Conservation (phyloP, 2,888 invertebrate species). For the Xylocampa areola region DNA sequence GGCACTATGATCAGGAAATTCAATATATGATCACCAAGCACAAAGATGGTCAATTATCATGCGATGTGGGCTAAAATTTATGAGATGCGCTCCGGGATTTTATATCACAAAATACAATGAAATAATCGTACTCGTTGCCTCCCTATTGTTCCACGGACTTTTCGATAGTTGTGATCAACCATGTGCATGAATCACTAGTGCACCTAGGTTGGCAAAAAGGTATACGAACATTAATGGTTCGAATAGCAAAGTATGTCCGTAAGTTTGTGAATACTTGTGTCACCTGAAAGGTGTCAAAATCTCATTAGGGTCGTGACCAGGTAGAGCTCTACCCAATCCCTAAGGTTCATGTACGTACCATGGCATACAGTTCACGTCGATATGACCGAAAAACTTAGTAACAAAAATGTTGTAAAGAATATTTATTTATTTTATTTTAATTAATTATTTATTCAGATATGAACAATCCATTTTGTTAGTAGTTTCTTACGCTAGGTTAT, state of each 20-base stretch:
- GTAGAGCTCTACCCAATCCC: constrained; percentile 65
- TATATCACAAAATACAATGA: constrained; percentile 23
- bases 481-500: too few relatives aligned
- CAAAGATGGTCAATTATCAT: background rate
- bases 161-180: constrained; percentile 60
- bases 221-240: constrained; percentile 65
- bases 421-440: too few relatives aligned
- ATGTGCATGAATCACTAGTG: constrained; percentile 53
- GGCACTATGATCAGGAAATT: constrained; percentile 26
- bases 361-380: constrained; percentile 21
- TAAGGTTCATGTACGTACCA: constrained; percentile 33
- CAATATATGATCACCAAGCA: constrained; percentile 6
- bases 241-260: constrained; percentile 60
- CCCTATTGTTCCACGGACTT: constrained; percentile 54
- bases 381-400: constrained; percentile 12
- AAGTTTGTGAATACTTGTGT: constrained; percentile 66
- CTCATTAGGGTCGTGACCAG: constrained; percentile 57
- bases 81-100: constrained; percentile 8
- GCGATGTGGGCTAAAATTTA: constrained; percentile 13
- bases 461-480: too few relatives aligned
- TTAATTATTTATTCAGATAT: too few relatives aligned
- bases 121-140: constrained; percentile 33
- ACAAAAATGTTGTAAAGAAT: constrained; percentile 12
- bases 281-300: constrained; percentile 64
- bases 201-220: constrained; percentile 60